Percentiles rank a stretch among this genome's conserved stretches.
Conservation (phyloP, 2,113 vertebrate species). For the Strix aluco region DNA sequence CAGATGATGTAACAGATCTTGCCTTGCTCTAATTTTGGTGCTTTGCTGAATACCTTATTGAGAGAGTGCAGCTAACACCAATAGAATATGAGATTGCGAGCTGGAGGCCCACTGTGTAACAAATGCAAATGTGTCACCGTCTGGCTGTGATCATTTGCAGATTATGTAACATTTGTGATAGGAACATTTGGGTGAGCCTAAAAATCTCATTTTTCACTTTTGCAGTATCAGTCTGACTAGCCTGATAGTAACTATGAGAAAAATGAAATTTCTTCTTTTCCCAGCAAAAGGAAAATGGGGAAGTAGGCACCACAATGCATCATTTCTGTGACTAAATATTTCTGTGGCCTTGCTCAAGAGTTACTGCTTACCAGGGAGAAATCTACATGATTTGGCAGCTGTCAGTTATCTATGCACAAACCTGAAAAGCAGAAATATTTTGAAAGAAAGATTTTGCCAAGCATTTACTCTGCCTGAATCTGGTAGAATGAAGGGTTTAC, state of each 20-base stretch:
- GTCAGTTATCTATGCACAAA: not conserved
- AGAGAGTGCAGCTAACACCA: not conserved
- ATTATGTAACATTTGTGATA: not conserved
- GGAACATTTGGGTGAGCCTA: not conserved
- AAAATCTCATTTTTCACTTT: not conserved
- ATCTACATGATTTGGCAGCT: not conserved
- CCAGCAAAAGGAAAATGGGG: not conserved
- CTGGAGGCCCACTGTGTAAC: not conserved
- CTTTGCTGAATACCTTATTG: slow-evolving; percentile 10
- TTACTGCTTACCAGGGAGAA: not conserved
- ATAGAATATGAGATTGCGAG: not conserved
- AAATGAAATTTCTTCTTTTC: not conserved
- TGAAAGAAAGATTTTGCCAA: not conserved
- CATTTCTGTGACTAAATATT: not conserved
- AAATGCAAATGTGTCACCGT: slow-evolving; percentile 21
- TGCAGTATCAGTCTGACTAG: not conserved
- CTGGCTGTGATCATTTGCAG: not conserved
- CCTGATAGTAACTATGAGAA: not conserved
- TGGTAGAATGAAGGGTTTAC: not conserved
- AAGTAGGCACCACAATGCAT: not conserved
- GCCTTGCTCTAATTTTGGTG: slow-evolving; percentile 15
- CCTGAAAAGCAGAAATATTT: not conserved
- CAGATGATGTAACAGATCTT: not conserved
- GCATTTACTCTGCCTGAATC: not conserved
- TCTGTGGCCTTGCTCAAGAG: not conserved